Percentiles rank a stretch among this genome's conserved stretches.
Evolutionary conservation across 2,797 vertebrate species (phyloP).

Genomic region (Sitta carolinensis): DNA sequence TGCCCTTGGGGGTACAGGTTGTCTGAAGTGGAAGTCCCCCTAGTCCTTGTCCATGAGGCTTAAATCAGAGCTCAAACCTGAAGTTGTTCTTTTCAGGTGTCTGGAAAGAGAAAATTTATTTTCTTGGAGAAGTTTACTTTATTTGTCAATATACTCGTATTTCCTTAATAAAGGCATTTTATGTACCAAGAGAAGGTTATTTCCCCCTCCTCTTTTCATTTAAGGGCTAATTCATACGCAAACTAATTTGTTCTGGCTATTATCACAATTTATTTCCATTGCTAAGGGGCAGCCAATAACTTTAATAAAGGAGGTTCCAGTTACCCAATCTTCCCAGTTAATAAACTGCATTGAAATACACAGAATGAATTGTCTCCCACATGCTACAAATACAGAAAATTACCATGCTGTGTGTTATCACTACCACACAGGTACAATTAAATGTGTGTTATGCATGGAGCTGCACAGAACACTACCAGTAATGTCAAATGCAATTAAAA

Average conservation of each 20-base stretch:
- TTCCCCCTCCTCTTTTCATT: conserved; percentile 40
- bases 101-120: not conserved
- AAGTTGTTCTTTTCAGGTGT: not conserved
- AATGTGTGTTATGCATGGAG: conserved; percentile 61
- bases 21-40: not conserved
- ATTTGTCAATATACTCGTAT: not conserved
- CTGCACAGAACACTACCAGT: conserved; percentile 49
- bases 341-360: conserved; percentile 69
- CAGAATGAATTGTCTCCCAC: conserved; percentile 59
- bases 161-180: conserved; percentile 19
- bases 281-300: conserved; percentile 70
- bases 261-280: conserved; percentile 69
- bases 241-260: conserved; percentile 75
- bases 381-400: conserved; percentile 63
- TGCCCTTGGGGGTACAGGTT: not conserved
- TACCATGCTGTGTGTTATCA: conserved; percentile 66
- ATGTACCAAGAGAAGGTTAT: not conserved
- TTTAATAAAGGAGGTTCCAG: conserved; percentile 73
- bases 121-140: not conserved
- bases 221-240: conserved; percentile 62
- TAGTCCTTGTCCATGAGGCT: rapidly evolving
- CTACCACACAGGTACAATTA: conserved; percentile 70
- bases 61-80: not conserved
- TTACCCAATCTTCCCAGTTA: conserved; percentile 71
- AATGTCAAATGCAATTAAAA: conserved; percentile 68